Evolutionary conservation across 2,888 invertebrate species (phyloP).

Genomic region (Tyria jacobaeae): DNA sequence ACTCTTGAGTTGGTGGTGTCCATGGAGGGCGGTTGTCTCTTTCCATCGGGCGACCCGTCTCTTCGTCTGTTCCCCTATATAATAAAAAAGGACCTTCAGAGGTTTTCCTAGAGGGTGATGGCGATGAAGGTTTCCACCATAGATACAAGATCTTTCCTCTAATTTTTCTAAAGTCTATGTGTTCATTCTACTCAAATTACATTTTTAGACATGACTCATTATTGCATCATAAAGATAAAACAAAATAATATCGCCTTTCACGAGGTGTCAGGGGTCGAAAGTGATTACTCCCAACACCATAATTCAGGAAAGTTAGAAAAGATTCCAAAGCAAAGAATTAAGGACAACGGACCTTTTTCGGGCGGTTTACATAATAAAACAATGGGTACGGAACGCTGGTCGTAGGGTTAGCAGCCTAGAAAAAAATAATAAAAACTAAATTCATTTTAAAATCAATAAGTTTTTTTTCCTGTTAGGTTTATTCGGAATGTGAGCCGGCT

Average conservation of each 20-base stretch:
- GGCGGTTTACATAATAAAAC: conserved; percentile 71
- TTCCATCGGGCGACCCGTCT: too few relatives aligned
- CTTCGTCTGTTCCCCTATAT: too few relatives aligned
- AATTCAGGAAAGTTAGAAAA: conserved; percentile 77
- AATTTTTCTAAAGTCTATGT: not conserved
- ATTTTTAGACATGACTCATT: conserved; percentile 32
- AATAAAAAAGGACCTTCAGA: too few relatives aligned
- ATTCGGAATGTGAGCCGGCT: not conserved
- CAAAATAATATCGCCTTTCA: conserved; percentile 56
- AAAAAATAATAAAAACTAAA: conserved; percentile 4
- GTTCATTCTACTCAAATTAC: conserved; percentile 16
- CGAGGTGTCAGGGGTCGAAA: conserved; percentile 61
- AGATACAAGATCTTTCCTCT: too few relatives aligned
- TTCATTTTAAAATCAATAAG: conserved; percentile 8
- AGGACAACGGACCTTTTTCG: conserved; percentile 62
- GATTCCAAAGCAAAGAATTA: conserved; percentile 75
- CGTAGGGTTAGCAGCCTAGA: conserved; percentile 41
- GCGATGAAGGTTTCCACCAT: too few relatives aligned
- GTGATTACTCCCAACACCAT: conserved; percentile 77
- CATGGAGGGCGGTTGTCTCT: too few relatives aligned
- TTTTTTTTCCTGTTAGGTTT: conserved; percentile 8
- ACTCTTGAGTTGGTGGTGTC: too few relatives aligned
- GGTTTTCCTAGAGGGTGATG: too few relatives aligned
- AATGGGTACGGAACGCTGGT: conserved; percentile 54
- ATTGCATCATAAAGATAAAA: conserved; percentile 35